phyloP scores from a whole-genome alignment of 2,797 vertebrate species.

The Myotis myotis region DNA sequence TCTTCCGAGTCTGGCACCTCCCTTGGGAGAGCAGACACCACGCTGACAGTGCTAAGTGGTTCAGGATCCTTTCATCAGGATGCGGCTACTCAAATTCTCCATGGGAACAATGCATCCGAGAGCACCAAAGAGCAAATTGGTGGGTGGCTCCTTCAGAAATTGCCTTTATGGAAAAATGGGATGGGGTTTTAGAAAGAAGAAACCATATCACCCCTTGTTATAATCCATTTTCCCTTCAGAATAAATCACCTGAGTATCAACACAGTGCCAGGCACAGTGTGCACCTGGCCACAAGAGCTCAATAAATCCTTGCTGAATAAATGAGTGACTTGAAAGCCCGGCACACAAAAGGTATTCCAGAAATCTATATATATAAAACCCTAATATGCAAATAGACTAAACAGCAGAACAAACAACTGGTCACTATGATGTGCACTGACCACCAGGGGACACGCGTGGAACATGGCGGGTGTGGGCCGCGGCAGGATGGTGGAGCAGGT shows the following conservation, averaged over 20 bases:
- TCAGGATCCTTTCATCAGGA: constrained; percentile 14
- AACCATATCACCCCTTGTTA: not conserved
- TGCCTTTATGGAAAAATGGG: not conserved
- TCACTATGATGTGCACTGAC: too few species aligned
- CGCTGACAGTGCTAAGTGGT: constrained; percentile 2
- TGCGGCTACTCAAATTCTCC: constrained; percentile 25
- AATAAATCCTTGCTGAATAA: constrained; percentile 32
- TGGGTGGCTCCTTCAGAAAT: not conserved
- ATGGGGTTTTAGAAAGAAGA: constrained; percentile 16
- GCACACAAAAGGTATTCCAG: not conserved
- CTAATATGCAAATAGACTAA: too few species aligned
- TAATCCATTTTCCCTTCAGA: not conserved
- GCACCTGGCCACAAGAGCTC: not conserved
- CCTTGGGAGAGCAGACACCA: not conserved
- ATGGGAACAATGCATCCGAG: not conserved
- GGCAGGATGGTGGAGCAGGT: too few species aligned
- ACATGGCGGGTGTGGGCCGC: too few species aligned
- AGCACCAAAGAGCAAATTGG: not conserved
- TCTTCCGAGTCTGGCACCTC: constrained; percentile 26
- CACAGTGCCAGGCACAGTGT: not conserved
- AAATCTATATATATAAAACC: not conserved
- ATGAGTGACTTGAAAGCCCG: not conserved
- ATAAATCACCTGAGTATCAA: not conserved
- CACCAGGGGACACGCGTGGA: too few species aligned
- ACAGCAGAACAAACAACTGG: too few species aligned